Evolutionary conservation across 2,888 invertebrate species (phyloP), one percentile per base, ranked within the genome.

Genomic region (Ophioninae sp.): DNA sequence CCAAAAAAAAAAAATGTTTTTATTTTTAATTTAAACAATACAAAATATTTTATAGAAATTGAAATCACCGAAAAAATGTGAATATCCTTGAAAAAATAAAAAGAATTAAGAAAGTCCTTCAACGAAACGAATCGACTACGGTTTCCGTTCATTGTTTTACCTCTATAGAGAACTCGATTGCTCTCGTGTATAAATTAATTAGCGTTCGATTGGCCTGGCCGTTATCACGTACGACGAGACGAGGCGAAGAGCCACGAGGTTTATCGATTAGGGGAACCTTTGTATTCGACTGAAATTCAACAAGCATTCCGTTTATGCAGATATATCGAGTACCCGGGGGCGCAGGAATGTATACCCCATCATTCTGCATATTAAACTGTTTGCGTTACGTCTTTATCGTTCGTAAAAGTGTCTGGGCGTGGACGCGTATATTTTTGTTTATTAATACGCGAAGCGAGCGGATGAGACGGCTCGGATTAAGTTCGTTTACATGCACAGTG

Each of bases 251-350:
- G 73, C 78, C 56, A 13, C 74, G 68, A 76, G 79, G 64, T 68
- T 76, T 84, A 82, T 84, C 69, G 84, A 84, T 82, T 82, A 79
- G 65, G 20, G 3, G 50, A 20, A 64, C 65, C 84, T 81, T 84
- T 77, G 77, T 76, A 79, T 76, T 67, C 68, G 69, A 41, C 69
- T 57, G 44, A 76, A 68, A 75, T 69, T 68, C 81, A 70, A 76
- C 76, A 57, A 30, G 81, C 59, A 76, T 76, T 79, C 73, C 72
- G 72, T 69, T 69, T 81, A 62, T 64, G 59, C 20, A 76, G 68
- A 70, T 62, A 44, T 59, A 69, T 68, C 50, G 39, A 65, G 62
- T 21, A 10, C 59, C 59, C 39, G 39, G 50, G 23, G 17, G 77
- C 76, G 21, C 23, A 68, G 62, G 57, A 37, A 44, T 20, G 59